Base-by-base conservation (phyloP, 2,797 vertebrate species). In the Galagoides demidoff region DNA sequence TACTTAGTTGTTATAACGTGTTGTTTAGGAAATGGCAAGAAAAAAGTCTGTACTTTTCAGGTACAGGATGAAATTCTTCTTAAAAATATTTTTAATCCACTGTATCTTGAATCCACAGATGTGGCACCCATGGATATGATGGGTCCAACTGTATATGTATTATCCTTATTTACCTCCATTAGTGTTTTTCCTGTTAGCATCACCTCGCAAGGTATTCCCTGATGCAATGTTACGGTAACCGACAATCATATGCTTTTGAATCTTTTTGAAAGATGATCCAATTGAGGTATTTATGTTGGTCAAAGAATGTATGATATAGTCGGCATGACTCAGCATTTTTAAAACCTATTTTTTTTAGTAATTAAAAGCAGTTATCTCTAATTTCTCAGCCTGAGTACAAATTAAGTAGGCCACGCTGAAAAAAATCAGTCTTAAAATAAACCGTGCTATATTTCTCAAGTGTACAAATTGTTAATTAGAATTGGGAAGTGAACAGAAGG, bases 401-500 rank as follows among this genome's bases (percentile, higher is more conserved):
- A 98, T 98, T 97, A 98, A 97, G 95, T 89, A 96, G 97, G 94
- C 95, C 97, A 89, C 70, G 85, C 39, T 76, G 89, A 94, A 63
- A 97, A 95, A 96, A 96, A 97, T 96, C 96, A 95, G 76, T 92
- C 92, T 97, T 97, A 92, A 97, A 98, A 96, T 96, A 98, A 97
- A 89, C 79, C 79, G 90, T 95, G 68, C 82, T 97, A 19, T 94
- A 68, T 97, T 98, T 97, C 98, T 98, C 96, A 97, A 97, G 96
- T 94, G 96, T 92, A 66, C 94, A 94, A 97, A 97, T 95, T 96
- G 96, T 97, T 98, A 98, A 98, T 98, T 98, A 98, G 97, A 97
- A 96, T 70, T 81, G 78, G 96, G 85, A 96, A 97, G 61, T 66
- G 95, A 96, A 95, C 13, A 70, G 77, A 92, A 94, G 94, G 96